Conservation (phyloP, 1,140 invertebrate species). For the Andrena cerasifolii region DNA sequence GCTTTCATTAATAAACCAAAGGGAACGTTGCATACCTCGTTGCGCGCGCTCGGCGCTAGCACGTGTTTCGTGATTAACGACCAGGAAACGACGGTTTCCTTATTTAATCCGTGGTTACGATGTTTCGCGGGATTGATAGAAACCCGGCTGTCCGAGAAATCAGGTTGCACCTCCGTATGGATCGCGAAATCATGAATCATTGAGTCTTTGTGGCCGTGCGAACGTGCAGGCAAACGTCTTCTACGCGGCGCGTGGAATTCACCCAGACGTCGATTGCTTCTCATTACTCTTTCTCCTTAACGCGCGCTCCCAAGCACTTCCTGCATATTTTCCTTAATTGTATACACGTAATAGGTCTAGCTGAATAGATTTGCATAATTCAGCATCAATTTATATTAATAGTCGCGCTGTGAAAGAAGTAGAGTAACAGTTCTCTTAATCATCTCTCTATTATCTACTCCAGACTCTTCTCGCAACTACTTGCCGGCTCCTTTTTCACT, state of each 20-base stretch:
- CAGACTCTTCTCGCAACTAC: background rate
- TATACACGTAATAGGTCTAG: background rate
- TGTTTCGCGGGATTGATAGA: constrained; percentile 3
- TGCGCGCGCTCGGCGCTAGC: background rate
- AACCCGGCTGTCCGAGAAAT: background rate
- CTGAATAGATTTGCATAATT: background rate
- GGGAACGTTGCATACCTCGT: background rate
- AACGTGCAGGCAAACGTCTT: background rate
- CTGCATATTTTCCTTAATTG: background rate
- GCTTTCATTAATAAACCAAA: too few relatives aligned
- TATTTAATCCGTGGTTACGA: background rate
- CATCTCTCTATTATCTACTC: background rate
- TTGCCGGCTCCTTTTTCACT: background rate
- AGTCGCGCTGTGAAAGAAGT: too few relatives aligned
- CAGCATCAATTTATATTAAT: background rate
- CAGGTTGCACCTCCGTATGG: background rate
- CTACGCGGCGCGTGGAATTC: background rate
- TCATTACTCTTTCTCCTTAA: background rate
- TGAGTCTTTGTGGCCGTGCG: background rate
- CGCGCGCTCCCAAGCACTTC: background rate
- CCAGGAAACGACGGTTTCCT: background rate
- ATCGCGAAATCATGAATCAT: constrained; percentile 5
- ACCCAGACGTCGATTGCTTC: background rate
- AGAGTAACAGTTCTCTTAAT: too few relatives aligned
- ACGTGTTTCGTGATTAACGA: constrained; percentile 10